Conservation (phyloP, 2,888 invertebrate species). For the Herminia tarsipennalis region DNA sequence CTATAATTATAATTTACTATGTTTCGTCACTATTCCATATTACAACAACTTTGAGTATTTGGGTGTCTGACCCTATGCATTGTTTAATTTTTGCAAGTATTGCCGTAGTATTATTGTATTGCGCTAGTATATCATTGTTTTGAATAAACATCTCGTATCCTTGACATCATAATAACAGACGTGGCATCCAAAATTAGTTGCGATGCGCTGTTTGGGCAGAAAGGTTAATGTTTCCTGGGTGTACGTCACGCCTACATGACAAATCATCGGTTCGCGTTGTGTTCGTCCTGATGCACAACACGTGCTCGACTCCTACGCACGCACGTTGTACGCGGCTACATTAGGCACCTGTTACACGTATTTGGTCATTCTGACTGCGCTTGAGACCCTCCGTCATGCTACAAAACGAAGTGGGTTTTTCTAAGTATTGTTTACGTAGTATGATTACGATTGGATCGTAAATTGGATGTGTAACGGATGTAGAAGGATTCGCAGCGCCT, state of each 20-base stretch:
- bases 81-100: conserved; percentile 18
- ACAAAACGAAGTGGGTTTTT: conserved; percentile 64
- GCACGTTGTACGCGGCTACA: conserved; percentile 40
- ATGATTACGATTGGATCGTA: conserved; percentile 37
- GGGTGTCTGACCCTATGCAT: conserved; percentile 18
- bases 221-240: conserved; percentile 61
- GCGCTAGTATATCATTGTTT: conserved; percentile 18
- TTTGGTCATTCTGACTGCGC: conserved; percentile 35
- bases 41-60: conserved; percentile 30
- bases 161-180: conserved; percentile 33
- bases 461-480: conserved; percentile 45
- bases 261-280: conserved; percentile 55
- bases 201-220: conserved; percentile 46
- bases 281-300: conserved; percentile 65
- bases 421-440: conserved; percentile 53
- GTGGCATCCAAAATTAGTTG: conserved; percentile 19
- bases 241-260: conserved; percentile 71
- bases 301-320: conserved; percentile 65
- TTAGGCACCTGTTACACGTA: conserved; percentile 42
- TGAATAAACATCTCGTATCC: conserved; percentile 24
- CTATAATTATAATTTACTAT: conserved; percentile 24
- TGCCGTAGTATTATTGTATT: conserved; percentile 21
- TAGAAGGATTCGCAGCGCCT: conserved; percentile 45
- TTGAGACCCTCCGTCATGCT: conserved; percentile 25
- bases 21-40: conserved; percentile 37